Conservation (phyloP, 2,797 vertebrate genomes). For the Setipinna tenuifilis region DNA sequence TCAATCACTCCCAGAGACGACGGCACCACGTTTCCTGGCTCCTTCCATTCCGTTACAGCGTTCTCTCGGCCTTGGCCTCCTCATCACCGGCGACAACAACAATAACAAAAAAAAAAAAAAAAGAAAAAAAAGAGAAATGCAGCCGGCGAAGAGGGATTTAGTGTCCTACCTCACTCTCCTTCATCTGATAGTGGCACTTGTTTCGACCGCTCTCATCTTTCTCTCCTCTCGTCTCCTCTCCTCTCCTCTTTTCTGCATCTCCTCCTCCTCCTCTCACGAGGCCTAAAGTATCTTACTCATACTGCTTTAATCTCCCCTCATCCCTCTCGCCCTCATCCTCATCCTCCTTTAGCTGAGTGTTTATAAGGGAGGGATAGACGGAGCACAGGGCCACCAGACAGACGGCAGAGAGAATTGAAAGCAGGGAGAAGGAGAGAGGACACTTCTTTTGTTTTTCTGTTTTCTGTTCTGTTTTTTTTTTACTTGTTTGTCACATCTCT, state of each 20-base stretch:
- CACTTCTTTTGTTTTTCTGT: neutral
- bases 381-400: neutral
- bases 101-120: neutral
- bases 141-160: neutral
- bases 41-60: neutral
- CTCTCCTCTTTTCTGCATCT: neutral
- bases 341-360: constrained; percentile 13
- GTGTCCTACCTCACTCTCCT: neutral
- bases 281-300: neutral
- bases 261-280: neutral
- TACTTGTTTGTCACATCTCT: neutral
- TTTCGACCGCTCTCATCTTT: neutral
- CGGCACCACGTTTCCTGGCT: neutral
- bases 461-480: neutral
- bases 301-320: constrained; percentile 7
- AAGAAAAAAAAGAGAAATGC: neutral
- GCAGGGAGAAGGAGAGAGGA: constrained; percentile 4
- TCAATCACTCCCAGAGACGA: neutral
- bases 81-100: neutral
- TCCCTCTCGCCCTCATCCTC: constrained; percentile 14
- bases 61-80: neutral
- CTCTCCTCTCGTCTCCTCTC: neutral
- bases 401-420: neutral
- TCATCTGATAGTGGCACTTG: constrained; percentile 17
- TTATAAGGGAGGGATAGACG: neutral